phyloP scores from a whole-genome alignment of 2,113 vertebrate genomes.

The Ictalurus furcatus region DNA sequence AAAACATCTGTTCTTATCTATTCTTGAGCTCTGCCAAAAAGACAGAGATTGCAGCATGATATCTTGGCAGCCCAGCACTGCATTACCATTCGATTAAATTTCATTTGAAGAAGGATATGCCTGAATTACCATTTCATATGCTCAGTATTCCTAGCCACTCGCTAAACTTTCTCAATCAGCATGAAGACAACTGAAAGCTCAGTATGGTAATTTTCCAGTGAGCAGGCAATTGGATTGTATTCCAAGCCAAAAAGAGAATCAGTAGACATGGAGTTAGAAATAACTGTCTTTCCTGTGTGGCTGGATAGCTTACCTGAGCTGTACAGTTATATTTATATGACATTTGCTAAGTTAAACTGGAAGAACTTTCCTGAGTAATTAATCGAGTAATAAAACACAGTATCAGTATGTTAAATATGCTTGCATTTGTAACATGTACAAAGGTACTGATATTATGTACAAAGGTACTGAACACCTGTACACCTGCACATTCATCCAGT shows the following conservation, averaged over 20 bases:
- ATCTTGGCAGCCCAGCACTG: neutral
- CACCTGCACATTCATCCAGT: neutral
- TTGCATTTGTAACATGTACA: neutral
- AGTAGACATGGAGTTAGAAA: constrained; percentile 18
- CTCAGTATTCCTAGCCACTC: constrained; percentile 40
- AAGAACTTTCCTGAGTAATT: neutral
- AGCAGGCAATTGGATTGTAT: constrained; percentile 52
- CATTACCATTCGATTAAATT: neutral
- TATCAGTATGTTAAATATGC: neutral
- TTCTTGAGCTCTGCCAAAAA: neutral
- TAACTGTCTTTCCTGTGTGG: neutral
- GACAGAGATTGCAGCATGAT: neutral
- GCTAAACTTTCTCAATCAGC: constrained; percentile 43
- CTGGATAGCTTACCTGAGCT: constrained; percentile 9
- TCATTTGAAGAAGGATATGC: constrained; percentile 33
- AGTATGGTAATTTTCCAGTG: constrained; percentile 50
- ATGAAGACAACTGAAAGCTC: constrained; percentile 34
- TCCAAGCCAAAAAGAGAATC: constrained; percentile 44
- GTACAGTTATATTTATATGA: neutral
- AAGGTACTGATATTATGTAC: neutral
- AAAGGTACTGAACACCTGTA: too few species aligned
- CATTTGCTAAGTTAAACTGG: neutral
- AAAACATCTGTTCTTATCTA: neutral
- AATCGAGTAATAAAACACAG: neutral
- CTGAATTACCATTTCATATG: constrained; percentile 33